Percentiles rank a stretch among this genome's conserved stretches.
These are phyloP conservation scores for Petrocephalus schoutedeni DNA, from an alignment of 2,797 vertebrate species.

Conservation along the genomic window DNA sequence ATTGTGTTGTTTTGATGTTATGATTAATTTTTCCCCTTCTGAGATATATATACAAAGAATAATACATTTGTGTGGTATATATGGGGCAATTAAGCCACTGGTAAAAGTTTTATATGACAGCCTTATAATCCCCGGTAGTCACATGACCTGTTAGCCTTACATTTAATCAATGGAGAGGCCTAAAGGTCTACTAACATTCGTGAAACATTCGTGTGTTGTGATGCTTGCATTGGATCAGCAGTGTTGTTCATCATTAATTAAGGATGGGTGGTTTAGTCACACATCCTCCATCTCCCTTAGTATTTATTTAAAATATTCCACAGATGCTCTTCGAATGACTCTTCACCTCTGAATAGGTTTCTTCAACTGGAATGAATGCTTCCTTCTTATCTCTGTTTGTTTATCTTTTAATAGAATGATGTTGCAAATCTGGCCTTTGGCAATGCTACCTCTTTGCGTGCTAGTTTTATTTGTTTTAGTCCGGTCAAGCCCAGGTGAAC, in stretches of 20 bases:
- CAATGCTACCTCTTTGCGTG: neutral
- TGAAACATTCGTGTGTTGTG: neutral
- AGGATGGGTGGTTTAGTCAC: neutral
- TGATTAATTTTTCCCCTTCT: neutral
- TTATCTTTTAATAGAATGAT: neutral
- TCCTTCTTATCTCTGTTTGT: neutral
- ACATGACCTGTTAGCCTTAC: neutral
- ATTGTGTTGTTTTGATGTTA: neutral
- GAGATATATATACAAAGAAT: neutral
- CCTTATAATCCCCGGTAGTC: neutral
- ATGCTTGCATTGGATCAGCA: neutral
- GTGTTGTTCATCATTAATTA: neutral
- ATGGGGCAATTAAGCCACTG: neutral
- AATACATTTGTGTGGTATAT: neutral
- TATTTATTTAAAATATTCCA: neutral
- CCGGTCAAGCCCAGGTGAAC: neutral
- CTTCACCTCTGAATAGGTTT: neutral
- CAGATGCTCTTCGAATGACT: neutral
- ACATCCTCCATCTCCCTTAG: neutral
- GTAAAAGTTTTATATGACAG: neutral
- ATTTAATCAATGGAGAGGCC: neutral
- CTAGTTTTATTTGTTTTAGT: neutral
- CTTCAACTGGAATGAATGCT: neutral
- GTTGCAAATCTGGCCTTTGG: neutral
- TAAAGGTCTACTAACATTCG: neutral